Evolutionary conservation across 2,888 invertebrate genomes (phyloP), one percentile per base, ranked within the genome.

Genomic region (Cheiracanthium punctorium): DNA sequence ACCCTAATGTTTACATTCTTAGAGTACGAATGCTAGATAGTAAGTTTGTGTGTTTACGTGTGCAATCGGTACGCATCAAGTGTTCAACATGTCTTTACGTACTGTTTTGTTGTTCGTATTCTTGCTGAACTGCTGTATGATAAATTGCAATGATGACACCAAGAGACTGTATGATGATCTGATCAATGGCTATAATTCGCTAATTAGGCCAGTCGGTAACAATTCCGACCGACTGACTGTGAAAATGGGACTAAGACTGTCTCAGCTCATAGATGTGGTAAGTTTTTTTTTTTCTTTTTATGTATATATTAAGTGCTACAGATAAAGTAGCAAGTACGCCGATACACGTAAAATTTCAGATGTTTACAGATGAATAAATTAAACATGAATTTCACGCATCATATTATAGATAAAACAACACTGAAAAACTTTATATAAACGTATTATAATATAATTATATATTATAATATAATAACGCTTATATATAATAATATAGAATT

Each of bases 151-250:
- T 93, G 96, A 96, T 41, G 96, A 97, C 91, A 98, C 98, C 7
- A 98, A 98, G 92, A 94, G 98, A 89, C 94, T 99, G 76, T 99
- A 98, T 92, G 98, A 99, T 91, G 98, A 99, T 93, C 93, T 99
- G 89, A 93, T 99, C 90, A 96, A 97, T 91, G 97, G 97, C 92
- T 99, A 99, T 92, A 99, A 99, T 93, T 95, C 98, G 90, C 94
- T 98, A 84, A 98, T 98, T 89, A 94, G 98, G 90, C 98, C 98
- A 20, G 98, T 98, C 80, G 96, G 96, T 91, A 97, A 97, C 92
- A 97, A 97, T 92, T 97, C 96, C 28, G 97, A 98, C 92, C 97
- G 97, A 0, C 96, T 99, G 80, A 93, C 97, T 87, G 98, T 99
- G 88, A 97, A 97, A 92, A 94, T 99, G 87, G 98, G 98, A 28